phyloP scores from a whole-genome alignment of 2,888 invertebrate genomes.

The Mimas tiliae region DNA sequence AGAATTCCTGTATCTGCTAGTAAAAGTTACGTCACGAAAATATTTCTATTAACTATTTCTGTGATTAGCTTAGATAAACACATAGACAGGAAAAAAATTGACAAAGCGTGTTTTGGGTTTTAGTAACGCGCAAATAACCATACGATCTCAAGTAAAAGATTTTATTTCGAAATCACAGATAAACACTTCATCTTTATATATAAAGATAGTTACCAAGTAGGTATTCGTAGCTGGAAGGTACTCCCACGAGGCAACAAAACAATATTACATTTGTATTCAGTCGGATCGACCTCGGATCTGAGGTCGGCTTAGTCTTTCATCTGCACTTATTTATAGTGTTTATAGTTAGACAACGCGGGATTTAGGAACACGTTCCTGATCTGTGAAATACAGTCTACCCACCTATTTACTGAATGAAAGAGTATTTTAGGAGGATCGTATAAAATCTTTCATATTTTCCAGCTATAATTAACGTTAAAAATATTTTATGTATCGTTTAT shows the following conservation, averaged over 20 bases:
- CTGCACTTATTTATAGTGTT: constrained; percentile 28
- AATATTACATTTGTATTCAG: not conserved
- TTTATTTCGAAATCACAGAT: too few relatives aligned
- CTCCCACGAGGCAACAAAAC: not conserved
- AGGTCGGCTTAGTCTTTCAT: constrained; percentile 26
- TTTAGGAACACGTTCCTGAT: constrained; percentile 9
- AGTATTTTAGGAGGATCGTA: constrained; percentile 1
- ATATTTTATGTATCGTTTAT: constrained; percentile 4
- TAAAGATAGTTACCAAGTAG: not conserved
- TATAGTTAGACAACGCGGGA: constrained; percentile 4
- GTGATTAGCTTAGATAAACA: too few relatives aligned
- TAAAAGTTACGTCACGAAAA: too few relatives aligned
- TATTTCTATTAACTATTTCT: too few relatives aligned
- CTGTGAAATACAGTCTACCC: constrained; percentile 3
- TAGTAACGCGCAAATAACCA: too few relatives aligned
- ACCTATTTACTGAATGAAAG: constrained; percentile 22
- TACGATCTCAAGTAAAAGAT: too few relatives aligned
- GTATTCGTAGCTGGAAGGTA: not conserved
- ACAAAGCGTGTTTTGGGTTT: too few relatives aligned
- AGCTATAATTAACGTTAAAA: not conserved
- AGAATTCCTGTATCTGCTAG: too few relatives aligned
- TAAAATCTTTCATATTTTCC: not conserved
- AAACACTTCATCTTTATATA: not conserved
- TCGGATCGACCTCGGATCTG: constrained; percentile 8
- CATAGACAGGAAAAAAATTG: too few relatives aligned